Base-by-base conservation (phyloP, 1,140 invertebrate genomes). In the Drosophila orena region DNA sequence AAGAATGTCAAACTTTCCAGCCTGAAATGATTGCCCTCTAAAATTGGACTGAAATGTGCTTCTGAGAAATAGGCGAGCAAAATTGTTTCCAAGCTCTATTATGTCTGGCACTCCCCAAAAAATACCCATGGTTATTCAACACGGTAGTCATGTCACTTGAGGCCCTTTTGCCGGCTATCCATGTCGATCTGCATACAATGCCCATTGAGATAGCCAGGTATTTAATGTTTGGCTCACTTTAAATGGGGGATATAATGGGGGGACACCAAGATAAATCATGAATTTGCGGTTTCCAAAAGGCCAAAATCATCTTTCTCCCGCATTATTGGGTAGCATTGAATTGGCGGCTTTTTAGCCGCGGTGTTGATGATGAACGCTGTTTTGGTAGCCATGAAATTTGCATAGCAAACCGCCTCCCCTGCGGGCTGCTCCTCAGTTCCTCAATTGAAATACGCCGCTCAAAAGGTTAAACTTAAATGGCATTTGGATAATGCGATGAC, bases 391-490 rank as follows among this genome's bases (percentile, higher is more conserved):
- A 88, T 88, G 83, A 88, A 88, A 88, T 88, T 88, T 89, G 83
- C 83, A 88, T 88, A 83, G 74, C 35, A 17, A 47, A 40, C 64
- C 65, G 42, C 22, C 62, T n/a, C 11, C 65, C 37, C 49, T 35
- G 3, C 30, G 20, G 55, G 55, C 77, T 61, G 66, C 55, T 65
- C 60, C 47, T 68, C 64, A 79, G 62, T 79, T 58, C 64, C 47
- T 68, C 64, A 79, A 66, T 79, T 58, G 65, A 79, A 76, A 76
- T 57, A 47, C 57, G 68, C 55, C 56, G 42, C 60, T 55, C 54
- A 81, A 86, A 88, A 88, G 84, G 83, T 88, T 88, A 89, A 88
- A 83, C 56, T 75, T 75, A 85, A 85, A 86, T 88, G 81, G 81
- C 81, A 86, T 84, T 85, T 84, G 80, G 81, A 83, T 78, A 84